Conservation (phyloP, 2,888 invertebrate genomes). For the Cosmorhoe ocellata region DNA sequence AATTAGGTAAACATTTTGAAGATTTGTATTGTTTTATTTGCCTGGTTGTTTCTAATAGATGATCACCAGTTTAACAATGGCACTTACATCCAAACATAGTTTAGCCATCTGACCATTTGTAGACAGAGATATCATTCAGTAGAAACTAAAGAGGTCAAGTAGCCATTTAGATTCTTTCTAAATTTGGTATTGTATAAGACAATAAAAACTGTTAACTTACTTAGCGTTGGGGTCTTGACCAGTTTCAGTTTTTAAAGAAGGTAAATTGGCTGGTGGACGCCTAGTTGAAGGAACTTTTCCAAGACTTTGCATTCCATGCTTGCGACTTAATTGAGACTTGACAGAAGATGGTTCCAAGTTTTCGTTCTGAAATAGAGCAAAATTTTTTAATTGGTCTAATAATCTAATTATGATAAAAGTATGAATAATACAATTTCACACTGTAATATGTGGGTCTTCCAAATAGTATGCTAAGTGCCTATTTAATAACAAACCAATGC, state of each 20-base stretch:
- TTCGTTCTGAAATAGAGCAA: constrained; percentile 88
- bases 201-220: constrained; percentile 49
- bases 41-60: too few relatives aligned
- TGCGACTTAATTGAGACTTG: constrained; percentile 94
- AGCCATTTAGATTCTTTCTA: constrained; percentile 11
- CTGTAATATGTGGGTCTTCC: too few relatives aligned
- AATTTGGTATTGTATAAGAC: constrained; percentile 7
- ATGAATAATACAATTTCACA: too few relatives aligned
- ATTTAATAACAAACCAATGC: too few relatives aligned
- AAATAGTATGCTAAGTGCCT: too few relatives aligned
- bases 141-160: constrained; percentile 10
- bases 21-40: too few relatives aligned
- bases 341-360: constrained; percentile 93
- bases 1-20: too few relatives aligned
- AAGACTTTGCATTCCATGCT: constrained; percentile 99
- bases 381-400: too few relatives aligned
- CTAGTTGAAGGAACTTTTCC: constrained; percentile 99
- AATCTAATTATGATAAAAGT: neutral
- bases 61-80: too few relatives aligned
- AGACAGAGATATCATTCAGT: constrained; percentile 1
- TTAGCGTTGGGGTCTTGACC: constrained; percentile 77
- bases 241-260: constrained; percentile 98
- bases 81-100: too few relatives aligned
- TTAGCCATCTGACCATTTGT: neutral
- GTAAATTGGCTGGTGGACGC: constrained; percentile 99